Percentiles rank a stretch among this genome's conserved stretches.
phyloP scores from a whole-genome alignment of 1,140 invertebrate genomes.

The Scaptodrosophila lebanonensis region DNA sequence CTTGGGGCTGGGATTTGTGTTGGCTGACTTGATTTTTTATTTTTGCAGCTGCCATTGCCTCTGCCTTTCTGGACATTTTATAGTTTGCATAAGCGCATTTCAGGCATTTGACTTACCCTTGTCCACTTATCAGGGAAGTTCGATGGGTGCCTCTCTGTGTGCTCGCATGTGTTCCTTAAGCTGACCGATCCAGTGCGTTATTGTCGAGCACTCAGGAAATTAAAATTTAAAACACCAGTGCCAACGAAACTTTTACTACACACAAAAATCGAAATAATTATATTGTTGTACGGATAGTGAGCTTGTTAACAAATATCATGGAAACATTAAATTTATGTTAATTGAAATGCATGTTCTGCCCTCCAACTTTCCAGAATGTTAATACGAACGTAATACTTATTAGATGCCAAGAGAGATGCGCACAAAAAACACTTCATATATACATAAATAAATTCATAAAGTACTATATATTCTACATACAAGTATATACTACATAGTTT shows the following conservation, averaged over 20 bases:
- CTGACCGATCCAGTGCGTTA: too few relatives aligned
- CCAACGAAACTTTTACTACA: too few relatives aligned
- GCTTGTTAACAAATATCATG: conserved; percentile 48
- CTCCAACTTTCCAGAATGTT: conserved; percentile 5
- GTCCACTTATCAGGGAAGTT: conserved; percentile 25
- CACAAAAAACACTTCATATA: too few relatives aligned
- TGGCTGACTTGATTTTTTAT: conserved; percentile 9
- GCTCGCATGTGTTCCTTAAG: conserved; percentile 30
- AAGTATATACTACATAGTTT: too few relatives aligned
- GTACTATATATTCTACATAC: too few relatives aligned
- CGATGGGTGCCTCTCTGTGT: too few relatives aligned
- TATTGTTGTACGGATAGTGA: conserved; percentile 29
- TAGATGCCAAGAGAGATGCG: too few relatives aligned
- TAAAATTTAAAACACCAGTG: too few relatives aligned
- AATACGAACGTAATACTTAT: too few relatives aligned
- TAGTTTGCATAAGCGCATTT: conserved; percentile 71
- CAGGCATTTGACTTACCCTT: conserved; percentile 47
- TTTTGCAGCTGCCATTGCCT: conserved; percentile 27
- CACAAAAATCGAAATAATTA: conserved; percentile 72
- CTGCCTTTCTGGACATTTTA: conserved; percentile 46
- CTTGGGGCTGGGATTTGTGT: conserved; percentile 56
- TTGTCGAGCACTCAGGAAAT: too few relatives aligned
- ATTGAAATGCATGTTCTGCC: conserved; percentile 65
- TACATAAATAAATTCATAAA: too few relatives aligned
- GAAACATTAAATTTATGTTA: conserved; percentile 65